Conservation (phyloP, 2,113 vertebrate species). For the Trematocara marginatum region DNA sequence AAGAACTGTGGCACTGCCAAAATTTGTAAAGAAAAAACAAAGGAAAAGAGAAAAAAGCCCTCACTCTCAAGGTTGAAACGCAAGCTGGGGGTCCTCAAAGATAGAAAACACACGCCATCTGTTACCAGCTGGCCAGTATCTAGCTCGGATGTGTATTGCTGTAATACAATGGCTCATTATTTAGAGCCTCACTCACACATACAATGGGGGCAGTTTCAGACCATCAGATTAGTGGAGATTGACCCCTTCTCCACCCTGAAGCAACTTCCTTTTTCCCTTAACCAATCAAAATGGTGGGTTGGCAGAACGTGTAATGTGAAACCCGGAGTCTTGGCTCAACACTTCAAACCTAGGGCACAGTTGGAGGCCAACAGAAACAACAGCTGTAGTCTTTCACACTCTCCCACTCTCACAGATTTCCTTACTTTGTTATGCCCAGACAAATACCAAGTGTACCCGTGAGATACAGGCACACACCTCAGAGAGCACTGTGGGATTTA, state of each 20-base stretch:
- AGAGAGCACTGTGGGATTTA: constrained; percentile 9
- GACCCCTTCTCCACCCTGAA: constrained; percentile 62
- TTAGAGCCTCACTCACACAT: constrained; percentile 31
- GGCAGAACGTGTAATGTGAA: constrained; percentile 71
- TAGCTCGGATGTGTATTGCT: constrained; percentile 47
- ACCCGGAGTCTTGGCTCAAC: constrained; percentile 57
- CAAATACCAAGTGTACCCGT: neutral
- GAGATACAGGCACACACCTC: neutral
- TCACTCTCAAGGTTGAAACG: neutral
- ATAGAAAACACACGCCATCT: constrained; percentile 33
- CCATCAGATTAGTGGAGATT: constrained; percentile 63
- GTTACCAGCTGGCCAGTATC: constrained; percentile 50
- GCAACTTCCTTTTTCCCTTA: constrained; percentile 47
- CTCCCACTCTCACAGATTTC: constrained; percentile 25
- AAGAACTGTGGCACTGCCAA: neutral
- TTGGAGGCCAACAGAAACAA: constrained; percentile 60
- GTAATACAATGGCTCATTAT: constrained; percentile 75
- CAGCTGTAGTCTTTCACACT: constrained; percentile 44
- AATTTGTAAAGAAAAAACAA: neutral
- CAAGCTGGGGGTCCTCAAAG: neutral
- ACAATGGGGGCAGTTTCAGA: constrained; percentile 52
- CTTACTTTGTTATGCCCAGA: neutral
- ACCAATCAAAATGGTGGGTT: constrained; percentile 60
- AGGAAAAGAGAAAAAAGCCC: neutral
- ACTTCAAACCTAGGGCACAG: constrained; percentile 57